A percentile compares a stretch with the other conserved stretches of the same genome.
Evolutionary conservation across 2,797 vertebrate species (phyloP).

Genomic region (Buceros bicornis): DNA sequence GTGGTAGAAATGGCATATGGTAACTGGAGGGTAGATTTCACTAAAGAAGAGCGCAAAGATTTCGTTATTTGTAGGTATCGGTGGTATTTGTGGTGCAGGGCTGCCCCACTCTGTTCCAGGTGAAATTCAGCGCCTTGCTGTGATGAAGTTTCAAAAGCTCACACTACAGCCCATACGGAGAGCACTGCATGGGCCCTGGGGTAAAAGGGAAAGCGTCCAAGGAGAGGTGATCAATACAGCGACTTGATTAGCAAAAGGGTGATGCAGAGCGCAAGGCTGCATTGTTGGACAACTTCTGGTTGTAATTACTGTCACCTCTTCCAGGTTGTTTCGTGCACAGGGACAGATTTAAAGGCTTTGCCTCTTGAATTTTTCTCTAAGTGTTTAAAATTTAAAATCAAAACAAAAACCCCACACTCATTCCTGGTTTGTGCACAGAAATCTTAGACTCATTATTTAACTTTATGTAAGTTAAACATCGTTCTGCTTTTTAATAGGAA

Average conservation of each 20-base stretch:
- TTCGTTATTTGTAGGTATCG: not conserved
- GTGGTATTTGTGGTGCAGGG: not conserved
- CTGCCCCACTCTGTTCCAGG: not conserved
- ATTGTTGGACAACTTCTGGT: not conserved
- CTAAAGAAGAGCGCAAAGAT: not conserved
- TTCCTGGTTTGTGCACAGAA: not conserved
- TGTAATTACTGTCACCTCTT: constrained; percentile 33
- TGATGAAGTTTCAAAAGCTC: not conserved
- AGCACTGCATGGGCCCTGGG: not conserved
- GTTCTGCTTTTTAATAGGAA: not conserved
- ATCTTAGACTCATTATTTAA: not conserved
- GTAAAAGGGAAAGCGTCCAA: constrained; percentile 16
- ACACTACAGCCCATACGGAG: not conserved
- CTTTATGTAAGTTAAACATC: not conserved
- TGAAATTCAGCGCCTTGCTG: not conserved
- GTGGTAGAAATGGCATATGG: not conserved
- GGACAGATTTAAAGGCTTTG: not conserved
- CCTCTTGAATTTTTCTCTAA: not conserved
- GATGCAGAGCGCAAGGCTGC: not conserved
- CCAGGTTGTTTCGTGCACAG: not conserved
- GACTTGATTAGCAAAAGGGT: constrained; percentile 38
- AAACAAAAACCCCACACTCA: accelerated
- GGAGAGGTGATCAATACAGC: constrained; percentile 42
- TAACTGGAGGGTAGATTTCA: constrained; percentile 41
- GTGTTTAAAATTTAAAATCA: not conserved